phyloP scores from a whole-genome alignment of 2,113 vertebrate genomes.

The Uropsilus gracilis region DNA sequence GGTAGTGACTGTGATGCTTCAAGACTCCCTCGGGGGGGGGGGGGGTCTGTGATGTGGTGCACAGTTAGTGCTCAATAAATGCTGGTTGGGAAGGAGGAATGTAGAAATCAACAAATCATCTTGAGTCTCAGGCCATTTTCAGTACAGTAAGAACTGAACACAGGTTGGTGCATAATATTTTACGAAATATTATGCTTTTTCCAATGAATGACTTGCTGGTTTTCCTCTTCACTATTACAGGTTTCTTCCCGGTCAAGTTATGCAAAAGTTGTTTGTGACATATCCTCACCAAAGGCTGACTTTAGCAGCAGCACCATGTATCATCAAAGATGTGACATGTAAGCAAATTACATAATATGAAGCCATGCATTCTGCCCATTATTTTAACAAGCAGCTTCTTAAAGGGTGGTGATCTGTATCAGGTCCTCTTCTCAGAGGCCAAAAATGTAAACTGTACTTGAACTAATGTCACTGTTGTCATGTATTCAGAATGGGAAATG shows the following conservation, averaged over 20 bases:
- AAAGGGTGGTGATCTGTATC: slow-evolving; percentile 19
- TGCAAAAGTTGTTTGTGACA: slow-evolving; percentile 67
- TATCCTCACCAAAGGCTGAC: slow-evolving; percentile 65
- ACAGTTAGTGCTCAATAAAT: neutral
- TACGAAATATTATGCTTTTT: slow-evolving; percentile 62
- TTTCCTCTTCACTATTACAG: slow-evolving; percentile 42
- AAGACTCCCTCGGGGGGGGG: no score
- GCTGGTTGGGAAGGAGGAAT: neutral
- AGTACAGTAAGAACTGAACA: slow-evolving; percentile 40
- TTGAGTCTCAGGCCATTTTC: slow-evolving; percentile 47
- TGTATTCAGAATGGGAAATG: neutral
- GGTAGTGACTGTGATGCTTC: neutral
- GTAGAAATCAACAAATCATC: neutral
- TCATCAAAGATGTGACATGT: slow-evolving; percentile 42
- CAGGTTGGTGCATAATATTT: slow-evolving; percentile 60
- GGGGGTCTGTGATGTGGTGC: neutral
- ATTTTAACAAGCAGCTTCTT: slow-evolving; percentile 50
- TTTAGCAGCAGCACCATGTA: slow-evolving; percentile 13
- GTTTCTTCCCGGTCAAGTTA: slow-evolving; percentile 63
- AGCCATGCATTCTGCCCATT: slow-evolving; percentile 49
- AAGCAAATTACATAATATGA: slow-evolving; percentile 8
- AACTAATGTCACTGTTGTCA: slow-evolving; percentile 37
- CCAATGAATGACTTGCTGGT: slow-evolving; percentile 49
- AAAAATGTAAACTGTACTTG: slow-evolving; percentile 53
- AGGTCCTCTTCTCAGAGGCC: slow-evolving; percentile 14